Percentiles rank a stretch among this genome's conserved stretches.
These are phyloP conservation scores for Cydia pomonella DNA, from an alignment of 1,140 invertebrate genomes.

Conservation along the genomic window DNA sequence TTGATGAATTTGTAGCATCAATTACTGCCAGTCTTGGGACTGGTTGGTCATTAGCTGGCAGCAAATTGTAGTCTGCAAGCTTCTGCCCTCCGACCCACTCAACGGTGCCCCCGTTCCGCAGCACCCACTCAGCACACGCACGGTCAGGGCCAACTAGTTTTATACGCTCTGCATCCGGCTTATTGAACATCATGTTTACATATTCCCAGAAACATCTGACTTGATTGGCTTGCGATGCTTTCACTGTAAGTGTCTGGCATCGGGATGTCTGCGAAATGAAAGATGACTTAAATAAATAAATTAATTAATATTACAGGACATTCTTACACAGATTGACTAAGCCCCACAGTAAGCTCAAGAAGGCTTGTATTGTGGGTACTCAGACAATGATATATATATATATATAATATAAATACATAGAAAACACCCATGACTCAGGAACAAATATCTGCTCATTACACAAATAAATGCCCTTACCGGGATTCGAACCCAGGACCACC, in stretches of 20 bases:
- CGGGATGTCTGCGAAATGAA: neutral
- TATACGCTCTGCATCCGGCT: constrained; percentile 85
- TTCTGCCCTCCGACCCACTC: constrained; percentile 83
- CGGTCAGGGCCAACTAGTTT: constrained; percentile 89
- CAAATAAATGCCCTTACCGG: too few species aligned
- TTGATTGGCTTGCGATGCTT: constrained; percentile 36
- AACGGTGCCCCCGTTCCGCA: constrained; percentile 89
- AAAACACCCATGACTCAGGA: too few species aligned
- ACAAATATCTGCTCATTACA: too few species aligned
- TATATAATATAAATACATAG: too few species aligned
- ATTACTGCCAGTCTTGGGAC: constrained; percentile 82
- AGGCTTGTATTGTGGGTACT: too few species aligned
- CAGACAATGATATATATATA: too few species aligned
- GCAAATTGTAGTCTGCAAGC: constrained; percentile 86
- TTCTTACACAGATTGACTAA: too few species aligned
- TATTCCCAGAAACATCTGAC: constrained; percentile 75
- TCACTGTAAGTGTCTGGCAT: neutral
- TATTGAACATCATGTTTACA: constrained; percentile 83
- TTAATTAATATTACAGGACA: too few species aligned
- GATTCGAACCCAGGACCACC: too few species aligned
- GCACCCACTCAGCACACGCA: constrained; percentile 95
- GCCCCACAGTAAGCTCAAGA: too few species aligned
- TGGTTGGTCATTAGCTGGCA: constrained; percentile 78
- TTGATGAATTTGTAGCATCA: constrained; percentile 88
- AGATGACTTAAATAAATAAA: too few species aligned